Evolutionary conservation across 1,140 invertebrate genomes (phyloP).

Genomic region (Philopotamus ludificatus): DNA sequence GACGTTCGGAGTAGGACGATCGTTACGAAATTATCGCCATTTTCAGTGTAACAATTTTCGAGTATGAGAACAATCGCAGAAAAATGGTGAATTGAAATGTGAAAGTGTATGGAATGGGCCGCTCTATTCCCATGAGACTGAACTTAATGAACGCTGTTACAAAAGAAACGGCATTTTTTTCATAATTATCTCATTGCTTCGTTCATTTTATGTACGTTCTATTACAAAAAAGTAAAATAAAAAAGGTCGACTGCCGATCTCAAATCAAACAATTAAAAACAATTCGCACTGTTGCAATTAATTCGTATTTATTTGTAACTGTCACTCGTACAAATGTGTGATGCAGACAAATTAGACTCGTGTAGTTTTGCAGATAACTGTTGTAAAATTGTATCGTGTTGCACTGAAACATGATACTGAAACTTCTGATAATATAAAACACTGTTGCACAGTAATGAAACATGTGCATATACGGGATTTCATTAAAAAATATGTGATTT

Average conservation of each 20-base stretch:
- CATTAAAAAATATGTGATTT: too few species aligned
- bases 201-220: neutral
- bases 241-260: neutral
- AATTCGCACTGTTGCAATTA: neutral
- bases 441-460: too few species aligned
- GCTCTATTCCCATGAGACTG: constrained; percentile 29
- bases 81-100: constrained; percentile 15
- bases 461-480: too few species aligned
- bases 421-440: too few species aligned
- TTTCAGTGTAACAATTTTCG: neutral
- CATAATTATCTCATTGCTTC: constrained; percentile 27
- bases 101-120: constrained; percentile 28
- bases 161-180: constrained; percentile 29
- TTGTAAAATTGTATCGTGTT: too few species aligned
- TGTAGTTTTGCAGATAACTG: too few species aligned
- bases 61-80: neutral
- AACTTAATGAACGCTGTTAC: constrained; percentile 27
- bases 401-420: too few species aligned
- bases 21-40: neutral
- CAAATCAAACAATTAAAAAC: neutral
- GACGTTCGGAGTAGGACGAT: neutral
- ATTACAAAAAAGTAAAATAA: too few species aligned
- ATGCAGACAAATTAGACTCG: too few species aligned
- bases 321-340: too few species aligned
- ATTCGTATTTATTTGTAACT: too few species aligned